Conservation (phyloP, 2,888 invertebrate species). For the Drosophila borborema region DNA sequence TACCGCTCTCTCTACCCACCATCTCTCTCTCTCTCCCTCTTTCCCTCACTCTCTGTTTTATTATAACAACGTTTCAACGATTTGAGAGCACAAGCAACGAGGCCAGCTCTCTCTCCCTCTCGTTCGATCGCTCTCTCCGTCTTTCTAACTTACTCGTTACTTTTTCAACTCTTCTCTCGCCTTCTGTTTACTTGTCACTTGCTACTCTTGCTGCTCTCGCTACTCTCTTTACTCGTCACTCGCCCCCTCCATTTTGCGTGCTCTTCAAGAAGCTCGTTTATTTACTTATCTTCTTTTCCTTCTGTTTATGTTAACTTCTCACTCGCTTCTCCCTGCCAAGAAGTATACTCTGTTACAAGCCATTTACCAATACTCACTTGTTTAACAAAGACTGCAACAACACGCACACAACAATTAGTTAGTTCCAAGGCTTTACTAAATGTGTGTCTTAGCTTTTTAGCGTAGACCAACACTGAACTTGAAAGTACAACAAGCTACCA, state of each 20-base stretch:
- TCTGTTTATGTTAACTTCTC: constrained; percentile 9
- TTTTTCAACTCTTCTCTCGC: constrained; percentile 1
- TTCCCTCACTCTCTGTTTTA: constrained; percentile 15
- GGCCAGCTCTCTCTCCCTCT: constrained; percentile 17
- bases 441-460: constrained; percentile 81
- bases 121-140: not conserved
- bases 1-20: constrained; percentile 16
- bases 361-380: constrained; percentile 3
- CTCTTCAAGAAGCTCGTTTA: constrained; percentile 6
- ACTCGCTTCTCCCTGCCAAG: constrained; percentile 19
- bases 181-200: constrained; percentile 9
- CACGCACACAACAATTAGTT: constrained; percentile 62
- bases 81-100: constrained; percentile 33
- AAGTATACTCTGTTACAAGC: constrained; percentile 13
- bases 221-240: constrained; percentile 13
- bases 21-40: constrained; percentile 19
- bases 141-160: constrained; percentile 1
- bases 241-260: constrained; percentile 21
- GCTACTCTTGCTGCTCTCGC: constrained; percentile 15
- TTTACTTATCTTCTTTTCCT: not conserved
- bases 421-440: constrained; percentile 65
- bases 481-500: constrained; percentile 14
- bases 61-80: constrained; percentile 4
- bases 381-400: constrained; percentile 43
- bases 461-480: constrained; percentile 60